phyloP scores from a whole-genome alignment of 2,113 vertebrate species.

The Phainopepla nitens region DNA sequence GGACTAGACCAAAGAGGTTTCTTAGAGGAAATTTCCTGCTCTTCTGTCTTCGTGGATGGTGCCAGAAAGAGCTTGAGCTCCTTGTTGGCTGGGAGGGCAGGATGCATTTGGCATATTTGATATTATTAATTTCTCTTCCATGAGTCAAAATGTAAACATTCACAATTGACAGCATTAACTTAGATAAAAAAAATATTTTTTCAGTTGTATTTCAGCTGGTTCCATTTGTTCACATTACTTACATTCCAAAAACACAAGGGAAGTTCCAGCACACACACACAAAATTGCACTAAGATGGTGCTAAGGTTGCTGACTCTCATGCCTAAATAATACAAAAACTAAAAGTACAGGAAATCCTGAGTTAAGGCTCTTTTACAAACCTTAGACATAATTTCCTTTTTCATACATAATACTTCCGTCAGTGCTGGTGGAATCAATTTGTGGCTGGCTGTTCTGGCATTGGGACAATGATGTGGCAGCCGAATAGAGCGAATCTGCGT shows the following conservation, averaged over 20 bases:
- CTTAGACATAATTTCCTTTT: slow-evolving; percentile 62
- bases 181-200: neutral
- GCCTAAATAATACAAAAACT: slow-evolving; percentile 38
- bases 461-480: slow-evolving; percentile 22
- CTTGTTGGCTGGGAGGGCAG: neutral
- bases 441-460: slow-evolving; percentile 43
- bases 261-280: slow-evolving; percentile 7
- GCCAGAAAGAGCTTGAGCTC: slow-evolving; percentile 6
- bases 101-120: neutral
- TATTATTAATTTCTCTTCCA: neutral
- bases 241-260: slow-evolving; percentile 1
- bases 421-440: slow-evolving; percentile 53
- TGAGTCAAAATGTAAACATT: neutral
- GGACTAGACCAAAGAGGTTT: slow-evolving; percentile 24
- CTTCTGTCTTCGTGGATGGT: neutral
- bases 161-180: neutral
- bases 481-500: neutral
- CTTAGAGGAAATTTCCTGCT: slow-evolving; percentile 2
- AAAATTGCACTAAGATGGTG: slow-evolving; percentile 24
- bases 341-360: slow-evolving; percentile 61
- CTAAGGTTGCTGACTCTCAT: slow-evolving; percentile 12
- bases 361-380: slow-evolving; percentile 46
- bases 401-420: slow-evolving; percentile 59
- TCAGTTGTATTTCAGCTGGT: neutral
- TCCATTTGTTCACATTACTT: neutral